These are phyloP conservation scores for Pantherophis guttatus DNA, from an alignment of 2,113 vertebrate genomes.

Conservation along the genomic window DNA sequence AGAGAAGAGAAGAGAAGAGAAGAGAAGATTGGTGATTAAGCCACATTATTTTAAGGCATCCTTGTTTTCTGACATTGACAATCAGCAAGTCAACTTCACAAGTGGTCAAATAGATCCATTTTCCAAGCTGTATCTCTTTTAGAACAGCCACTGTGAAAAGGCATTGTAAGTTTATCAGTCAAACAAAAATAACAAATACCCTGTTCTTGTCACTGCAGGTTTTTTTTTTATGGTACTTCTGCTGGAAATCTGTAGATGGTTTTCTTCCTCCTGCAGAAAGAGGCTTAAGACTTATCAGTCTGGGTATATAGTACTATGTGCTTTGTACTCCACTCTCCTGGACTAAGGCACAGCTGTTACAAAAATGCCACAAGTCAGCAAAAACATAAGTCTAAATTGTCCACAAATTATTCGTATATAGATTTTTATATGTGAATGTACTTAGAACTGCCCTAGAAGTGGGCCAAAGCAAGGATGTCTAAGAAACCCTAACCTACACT, in stretches of 20 bases:
- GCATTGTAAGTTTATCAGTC: conserved; percentile 50
- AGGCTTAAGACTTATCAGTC: conserved; percentile 36
- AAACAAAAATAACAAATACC: conserved; percentile 27
- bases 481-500: background rate
- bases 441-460: conserved; percentile 63
- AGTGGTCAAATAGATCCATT: conserved; percentile 40
- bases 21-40: conserved; percentile 62
- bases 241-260: conserved; percentile 21
- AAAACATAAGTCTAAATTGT: conserved; percentile 42
- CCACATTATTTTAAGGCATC: conserved; percentile 62
- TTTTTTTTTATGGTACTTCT: conserved; percentile 41
- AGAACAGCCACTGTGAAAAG: conserved; percentile 45
- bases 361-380: conserved; percentile 44
- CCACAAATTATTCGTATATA: conserved; percentile 49
- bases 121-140: conserved; percentile 49
- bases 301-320: conserved; percentile 5
- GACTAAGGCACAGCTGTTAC: conserved; percentile 22
- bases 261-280: conserved; percentile 52
- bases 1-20: background rate
- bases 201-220: conserved; percentile 47
- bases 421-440: conserved; percentile 52
- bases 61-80: conserved; percentile 57
- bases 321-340: conserved; percentile 46
- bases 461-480: conserved; percentile 49
- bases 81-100: conserved; percentile 53